Base-by-base conservation (phyloP, 2,113 vertebrate species). In the Talpa occidentalis region DNA sequence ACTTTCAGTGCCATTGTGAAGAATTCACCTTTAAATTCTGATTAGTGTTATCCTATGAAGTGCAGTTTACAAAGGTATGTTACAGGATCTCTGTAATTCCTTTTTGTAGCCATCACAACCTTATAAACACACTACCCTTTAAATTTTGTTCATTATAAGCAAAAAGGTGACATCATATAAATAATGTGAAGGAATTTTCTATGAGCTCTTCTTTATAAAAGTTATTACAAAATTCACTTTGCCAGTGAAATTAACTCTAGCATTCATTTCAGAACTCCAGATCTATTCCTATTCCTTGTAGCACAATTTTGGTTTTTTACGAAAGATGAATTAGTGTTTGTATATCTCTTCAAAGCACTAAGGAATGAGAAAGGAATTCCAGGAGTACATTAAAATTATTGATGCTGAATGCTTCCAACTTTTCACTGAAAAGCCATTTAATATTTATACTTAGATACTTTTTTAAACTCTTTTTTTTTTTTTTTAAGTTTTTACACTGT, bases 401-500 rank as follows among this genome's bases (percentile, higher is more conserved):
- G 30, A 77, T 84, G 30, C 16, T 87, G 56, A 64, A 56, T 91
- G 66, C 60, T 60, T 92, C 64, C 32, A 52, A 60, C 30, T 60
- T 84, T 56, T 62, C 62, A 28, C 40, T 52, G 42, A 83, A 52
- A 60, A 87, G 74, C 82, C 67, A 59, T 82, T 69, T 76, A 35
- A 49, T 82, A 19, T 37, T 87, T 88, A 0, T 35, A 70, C 2
- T 52, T 56, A 56, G 52, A 54, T 19, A 56, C 14, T 37, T n/a
- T 37, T 70, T 22, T 40, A 7, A 37, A 35, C 7, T 35, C 17
- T 69, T 19, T 69, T 69, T 67, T 67, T 67, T 69, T 19, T 69
- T 69, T 67, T 67, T 67, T 5, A 15, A 19, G 9, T 37, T 40
- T 37, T 86, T 62, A 73, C 2, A 40, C 37, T 97, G 95, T 97